Evolutionary conservation across 2,797 vertebrate genomes (phyloP).

Genomic region (Alfaro cultratus): DNA sequence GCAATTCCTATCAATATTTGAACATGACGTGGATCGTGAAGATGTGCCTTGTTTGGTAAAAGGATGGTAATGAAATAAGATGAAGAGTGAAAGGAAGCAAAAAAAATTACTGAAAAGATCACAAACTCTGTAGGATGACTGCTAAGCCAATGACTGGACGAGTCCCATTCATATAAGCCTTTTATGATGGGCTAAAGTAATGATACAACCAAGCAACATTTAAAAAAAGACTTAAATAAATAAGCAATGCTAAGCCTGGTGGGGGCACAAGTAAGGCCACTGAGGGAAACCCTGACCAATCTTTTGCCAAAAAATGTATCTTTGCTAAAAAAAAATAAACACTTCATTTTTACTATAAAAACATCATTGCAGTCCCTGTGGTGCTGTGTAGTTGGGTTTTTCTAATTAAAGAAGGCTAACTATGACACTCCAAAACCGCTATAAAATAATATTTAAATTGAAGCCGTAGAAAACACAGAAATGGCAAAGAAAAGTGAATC

Average conservation of each 20-base stretch:
- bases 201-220: background rate
- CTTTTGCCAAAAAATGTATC: too few species aligned
- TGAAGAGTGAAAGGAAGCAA: background rate
- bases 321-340: background rate
- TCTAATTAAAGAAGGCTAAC: background rate
- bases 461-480: background rate
- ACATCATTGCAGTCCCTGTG: background rate
- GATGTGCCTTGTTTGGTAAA: background rate
- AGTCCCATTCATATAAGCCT: background rate
- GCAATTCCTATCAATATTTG: background rate
- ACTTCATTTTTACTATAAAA: background rate
- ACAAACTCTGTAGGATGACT: background rate
- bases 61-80: background rate
- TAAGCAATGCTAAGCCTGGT: too few species aligned
- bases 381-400: background rate
- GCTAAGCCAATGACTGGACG: background rate
- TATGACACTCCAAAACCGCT: background rate
- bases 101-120: background rate
- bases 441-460: background rate
- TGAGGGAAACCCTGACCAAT: too few species aligned
- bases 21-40: background rate
- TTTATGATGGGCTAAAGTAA: background rate
- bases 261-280: too few species aligned
- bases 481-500: background rate
- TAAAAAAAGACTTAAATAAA: too few species aligned